Conservation (phyloP, 2,113 vertebrate species). For the Larimichthys crocea region DNA sequence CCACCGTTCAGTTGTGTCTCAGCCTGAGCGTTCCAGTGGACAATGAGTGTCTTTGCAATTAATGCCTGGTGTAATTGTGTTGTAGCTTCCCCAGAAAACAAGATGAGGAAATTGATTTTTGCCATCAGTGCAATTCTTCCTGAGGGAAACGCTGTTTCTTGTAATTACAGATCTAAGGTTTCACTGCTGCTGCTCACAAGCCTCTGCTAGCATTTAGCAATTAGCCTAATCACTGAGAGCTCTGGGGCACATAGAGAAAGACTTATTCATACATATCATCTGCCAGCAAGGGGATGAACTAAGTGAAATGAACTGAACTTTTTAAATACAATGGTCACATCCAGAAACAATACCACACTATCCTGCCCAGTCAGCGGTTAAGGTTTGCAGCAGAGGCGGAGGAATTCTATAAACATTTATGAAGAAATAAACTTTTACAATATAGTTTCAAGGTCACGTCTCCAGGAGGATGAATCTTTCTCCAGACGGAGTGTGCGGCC, state of each 20-base stretch:
- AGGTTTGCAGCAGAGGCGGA: conserved; percentile 19
- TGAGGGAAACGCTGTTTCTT: conserved; percentile 61
- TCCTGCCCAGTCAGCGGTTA: conserved; percentile 12
- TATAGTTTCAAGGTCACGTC: conserved; percentile 34
- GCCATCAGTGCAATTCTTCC: conserved; percentile 65
- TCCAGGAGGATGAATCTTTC: conserved; percentile 29
- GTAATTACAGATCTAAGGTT: conserved; percentile 77
- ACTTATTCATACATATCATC: conserved; percentile 27
- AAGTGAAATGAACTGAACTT: not conserved
- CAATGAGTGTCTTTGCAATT: conserved; percentile 28
- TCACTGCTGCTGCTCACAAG: conserved; percentile 37
- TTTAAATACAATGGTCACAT: conserved; percentile 6
- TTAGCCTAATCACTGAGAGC: conserved; percentile 60
- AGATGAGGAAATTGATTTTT: conserved; percentile 74
- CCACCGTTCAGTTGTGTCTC: conserved; percentile 5
- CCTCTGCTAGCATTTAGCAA: conserved; percentile 65
- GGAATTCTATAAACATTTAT: conserved; percentile 62
- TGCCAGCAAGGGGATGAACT: conserved; percentile 1
- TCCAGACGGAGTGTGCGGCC: conserved; percentile 43
- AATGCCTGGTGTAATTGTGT: conserved; percentile 53
- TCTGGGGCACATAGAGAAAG: conserved; percentile 12
- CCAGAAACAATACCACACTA: conserved; percentile 25
- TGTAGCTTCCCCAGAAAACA: conserved; percentile 36
- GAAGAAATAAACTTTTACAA: conserved; percentile 54
- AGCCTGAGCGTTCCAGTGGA: conserved; percentile 3